phyloP scores from a whole-genome alignment of 2,888 invertebrate genomes.

The Onthophagus sagittarius region DNA sequence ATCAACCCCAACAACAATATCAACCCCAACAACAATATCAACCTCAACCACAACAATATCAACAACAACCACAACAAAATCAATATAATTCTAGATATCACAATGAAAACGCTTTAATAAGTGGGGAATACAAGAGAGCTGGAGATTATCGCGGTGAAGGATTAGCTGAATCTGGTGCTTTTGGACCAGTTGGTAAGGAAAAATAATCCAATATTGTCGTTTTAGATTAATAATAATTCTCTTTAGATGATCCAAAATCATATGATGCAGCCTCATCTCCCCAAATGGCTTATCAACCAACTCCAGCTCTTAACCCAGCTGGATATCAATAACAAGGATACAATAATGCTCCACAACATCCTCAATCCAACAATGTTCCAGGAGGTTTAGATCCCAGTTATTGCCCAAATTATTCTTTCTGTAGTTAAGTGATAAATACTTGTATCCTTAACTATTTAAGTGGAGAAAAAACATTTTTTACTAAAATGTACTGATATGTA shows the following conservation, averaged over 20 bases:
- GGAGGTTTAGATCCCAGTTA: slow-evolving; percentile 45
- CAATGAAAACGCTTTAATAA: slow-evolving; percentile 35
- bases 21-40: neutral
- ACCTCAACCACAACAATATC: slow-evolving; percentile 21
- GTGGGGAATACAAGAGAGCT: slow-evolving; percentile 45
- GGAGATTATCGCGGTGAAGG: slow-evolving; percentile 49
- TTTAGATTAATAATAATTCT: neutral
- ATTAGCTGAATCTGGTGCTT: slow-evolving; percentile 44
- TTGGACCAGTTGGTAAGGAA: slow-evolving; percentile 9
- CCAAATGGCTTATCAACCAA: slow-evolving; percentile 3
- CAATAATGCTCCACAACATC: slow-evolving; percentile 30
- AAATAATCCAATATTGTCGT: too few relatives aligned
- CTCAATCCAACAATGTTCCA: slow-evolving; percentile 40
- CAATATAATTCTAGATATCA: slow-evolving; percentile 19
- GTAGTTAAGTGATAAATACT: too few relatives aligned
- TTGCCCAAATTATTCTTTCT: slow-evolving; percentile 49
- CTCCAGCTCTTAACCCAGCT: slow-evolving; percentile 16
- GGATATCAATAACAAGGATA: slow-evolving; percentile 28
- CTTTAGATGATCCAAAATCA: slow-evolving; percentile 20
- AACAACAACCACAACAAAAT: slow-evolving; percentile 26
- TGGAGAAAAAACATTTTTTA: too few relatives aligned
- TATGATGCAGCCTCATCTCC: slow-evolving; percentile 30
- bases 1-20: too few relatives aligned
- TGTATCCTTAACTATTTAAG: too few relatives aligned
- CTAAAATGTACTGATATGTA: slow-evolving; percentile 17